These are phyloP conservation scores for Drosophila parthenogenetica DNA, from an alignment of 2,888 invertebrate species.

Conservation along the genomic window DNA sequence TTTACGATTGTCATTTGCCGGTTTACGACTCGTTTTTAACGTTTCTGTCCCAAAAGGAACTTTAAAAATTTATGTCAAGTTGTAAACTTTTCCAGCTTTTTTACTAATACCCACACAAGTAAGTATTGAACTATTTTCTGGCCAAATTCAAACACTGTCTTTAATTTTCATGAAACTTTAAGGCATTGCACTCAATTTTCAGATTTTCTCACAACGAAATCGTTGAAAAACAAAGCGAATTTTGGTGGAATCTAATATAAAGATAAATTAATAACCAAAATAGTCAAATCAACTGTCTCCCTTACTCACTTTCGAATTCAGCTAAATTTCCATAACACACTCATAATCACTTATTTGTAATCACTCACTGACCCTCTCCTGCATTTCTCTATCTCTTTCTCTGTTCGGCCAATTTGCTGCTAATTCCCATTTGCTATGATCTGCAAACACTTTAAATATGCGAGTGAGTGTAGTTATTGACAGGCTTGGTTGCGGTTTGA, in stretches of 20 bases:
- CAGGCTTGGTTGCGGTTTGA: slow-evolving; percentile 4
- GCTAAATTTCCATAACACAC: background rate
- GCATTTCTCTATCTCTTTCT: background rate
- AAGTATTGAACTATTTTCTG: background rate
- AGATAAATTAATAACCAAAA: slow-evolving; percentile 12
- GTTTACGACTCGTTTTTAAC: slow-evolving; percentile 24
- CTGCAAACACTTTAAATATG: slow-evolving; percentile 53
- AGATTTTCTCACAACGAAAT: slow-evolving; percentile 3
- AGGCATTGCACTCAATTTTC: background rate
- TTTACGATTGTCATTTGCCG: slow-evolving; percentile 32
- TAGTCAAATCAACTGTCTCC: background rate
- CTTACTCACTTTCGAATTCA: background rate
- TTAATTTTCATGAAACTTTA: background rate
- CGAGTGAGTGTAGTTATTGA: slow-evolving; percentile 29
- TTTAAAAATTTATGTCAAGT: slow-evolving; percentile 28
- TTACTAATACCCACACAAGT: background rate
- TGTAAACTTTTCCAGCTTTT: slow-evolving; percentile 11
- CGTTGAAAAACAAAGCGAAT: background rate
- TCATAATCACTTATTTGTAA: background rate
- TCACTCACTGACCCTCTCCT: background rate
- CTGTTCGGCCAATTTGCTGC: slow-evolving; percentile 26
- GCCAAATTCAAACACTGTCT: background rate
- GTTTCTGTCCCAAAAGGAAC: slow-evolving; percentile 10
- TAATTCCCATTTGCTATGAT: slow-evolving; percentile 38
- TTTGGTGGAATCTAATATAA: background rate